phyloP scores from a whole-genome alignment of 2,888 invertebrate genomes.

The Choreutis nemorana region DNA sequence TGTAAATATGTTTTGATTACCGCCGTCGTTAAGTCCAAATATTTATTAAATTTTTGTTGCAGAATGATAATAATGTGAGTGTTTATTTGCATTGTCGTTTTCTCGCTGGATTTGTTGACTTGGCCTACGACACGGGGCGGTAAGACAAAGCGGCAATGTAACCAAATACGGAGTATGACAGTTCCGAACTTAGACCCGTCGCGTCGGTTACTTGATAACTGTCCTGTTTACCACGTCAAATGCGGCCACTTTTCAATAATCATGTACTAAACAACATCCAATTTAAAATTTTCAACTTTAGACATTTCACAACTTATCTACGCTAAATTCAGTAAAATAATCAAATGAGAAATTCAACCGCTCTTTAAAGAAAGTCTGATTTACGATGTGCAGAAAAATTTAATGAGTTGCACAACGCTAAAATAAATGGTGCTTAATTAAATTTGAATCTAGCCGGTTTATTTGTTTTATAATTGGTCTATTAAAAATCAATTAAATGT shows the following conservation, averaged over 20 bases:
- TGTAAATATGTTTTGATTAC: too few species aligned
- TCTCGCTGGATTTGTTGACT: conserved; percentile 3
- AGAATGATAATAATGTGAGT: not conserved
- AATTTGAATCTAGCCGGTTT: not conserved
- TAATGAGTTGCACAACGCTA: not conserved
- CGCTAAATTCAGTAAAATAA: too few species aligned
- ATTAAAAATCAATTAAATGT: conserved; percentile 7
- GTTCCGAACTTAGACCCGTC: conserved; percentile 6
- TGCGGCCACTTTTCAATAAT: too few species aligned
- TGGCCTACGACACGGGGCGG: conserved; percentile 1
- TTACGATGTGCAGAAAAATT: conserved; percentile 4
- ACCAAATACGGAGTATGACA: conserved; percentile 13
- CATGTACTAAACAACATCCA: too few species aligned
- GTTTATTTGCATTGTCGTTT: conserved; percentile 1
- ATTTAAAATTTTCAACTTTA: too few species aligned
- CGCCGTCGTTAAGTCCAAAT: not conserved
- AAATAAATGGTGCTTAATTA: not conserved
- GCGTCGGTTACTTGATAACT: conserved; percentile 10
- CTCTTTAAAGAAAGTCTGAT: too few species aligned
- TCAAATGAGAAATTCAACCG: too few species aligned
- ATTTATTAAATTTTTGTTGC: not conserved
- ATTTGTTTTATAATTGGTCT: conserved; percentile 3
- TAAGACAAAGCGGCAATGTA: conserved; percentile 8
- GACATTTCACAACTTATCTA: too few species aligned
- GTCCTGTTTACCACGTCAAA: too few species aligned